Evolutionary conservation across 2,797 vertebrate species (phyloP).

Genomic region (Chanos chanos): DNA sequence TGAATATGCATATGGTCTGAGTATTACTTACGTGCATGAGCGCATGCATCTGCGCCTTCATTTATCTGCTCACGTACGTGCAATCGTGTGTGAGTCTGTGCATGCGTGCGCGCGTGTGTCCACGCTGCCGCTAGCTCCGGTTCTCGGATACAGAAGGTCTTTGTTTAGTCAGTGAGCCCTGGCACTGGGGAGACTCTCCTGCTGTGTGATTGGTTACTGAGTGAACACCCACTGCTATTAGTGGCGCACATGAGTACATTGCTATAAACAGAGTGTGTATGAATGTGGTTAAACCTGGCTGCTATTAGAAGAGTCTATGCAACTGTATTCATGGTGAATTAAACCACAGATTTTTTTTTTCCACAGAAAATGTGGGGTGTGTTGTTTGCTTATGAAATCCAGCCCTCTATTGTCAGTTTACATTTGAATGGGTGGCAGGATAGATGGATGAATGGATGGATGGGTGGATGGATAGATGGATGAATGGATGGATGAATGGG

Average conservation of each 20-base stretch:
- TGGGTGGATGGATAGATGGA: too few relatives aligned
- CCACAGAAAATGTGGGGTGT: too few relatives aligned
- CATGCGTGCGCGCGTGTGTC: not conserved
- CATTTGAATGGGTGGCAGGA: too few relatives aligned
- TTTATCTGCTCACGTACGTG: not conserved
- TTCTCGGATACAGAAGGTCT: conserved; percentile 39
- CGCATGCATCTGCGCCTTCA: too few relatives aligned
- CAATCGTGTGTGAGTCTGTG: not conserved
- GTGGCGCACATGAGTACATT: conserved; percentile 26
- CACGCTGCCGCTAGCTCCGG: conserved; percentile 1
- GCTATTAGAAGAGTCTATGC: conserved; percentile 36
- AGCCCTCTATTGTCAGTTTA: too few relatives aligned
- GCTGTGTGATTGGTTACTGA: conserved; percentile 33
- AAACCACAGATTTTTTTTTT: conserved; percentile 25
- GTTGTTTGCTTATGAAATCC: too few relatives aligned
- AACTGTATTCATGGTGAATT: conserved; percentile 20
- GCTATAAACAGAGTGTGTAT: conserved; percentile 26
- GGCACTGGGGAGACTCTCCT: conserved; percentile 28
- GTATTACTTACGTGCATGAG: not conserved
- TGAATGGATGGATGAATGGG: too few relatives aligned
- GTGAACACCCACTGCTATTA: conserved; percentile 43
- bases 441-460: too few relatives aligned
- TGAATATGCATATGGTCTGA: not conserved
- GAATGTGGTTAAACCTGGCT: conserved; percentile 32
- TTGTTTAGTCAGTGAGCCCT: conserved; percentile 29